Evolutionary conservation across 2,888 invertebrate genomes (phyloP), one percentile per base, ranked within the genome.

Genomic region (Eupsilia transversa): DNA sequence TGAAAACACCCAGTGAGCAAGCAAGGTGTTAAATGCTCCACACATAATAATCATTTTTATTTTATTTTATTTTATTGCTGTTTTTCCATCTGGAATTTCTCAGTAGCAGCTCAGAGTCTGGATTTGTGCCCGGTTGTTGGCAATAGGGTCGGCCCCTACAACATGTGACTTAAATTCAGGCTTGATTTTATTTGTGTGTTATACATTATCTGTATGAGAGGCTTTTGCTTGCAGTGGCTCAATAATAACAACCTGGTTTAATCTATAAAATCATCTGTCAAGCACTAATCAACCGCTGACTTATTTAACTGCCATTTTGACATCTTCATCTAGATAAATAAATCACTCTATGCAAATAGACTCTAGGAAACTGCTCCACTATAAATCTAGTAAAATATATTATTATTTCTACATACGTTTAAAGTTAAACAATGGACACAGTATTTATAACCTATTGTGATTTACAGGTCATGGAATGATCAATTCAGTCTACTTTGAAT

Each of bases 361-460:
- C 57, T 57, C 60, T 66, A 69, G n/a, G 35, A 66, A 83, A 73
- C 64, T 46, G 17, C 10, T 57, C 2, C n/a, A 35, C 52, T 43
- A 65, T 59, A 74, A 74, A 74, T 79, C 63, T 64, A 66, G 30
- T 10, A 64, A 30, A 66, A 79, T 49, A 56, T 56, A 68, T 52
- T 14, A 54, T 65, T 66, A 82, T 80, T 71, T 56, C 75, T 30
- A 59, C 65, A 67, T 54, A 35, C 12, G 17, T 20, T 12, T 23
- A 41, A 52, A 83, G 14, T 12, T 23, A 41, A 52, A 83, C 74
- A 83, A 79, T 81, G 54, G 59, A 20, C 23, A 12, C 38, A 27
- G 33, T 23, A 4, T 83, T 43, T 74, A 83, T 63, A 63, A 49
- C 33, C 79, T 79, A 83, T 83, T 81, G 80, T 83, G 41, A 74